Evolutionary conservation across 2,113 vertebrate genomes (phyloP).

Genomic region (Embiotoca jacksoni): DNA sequence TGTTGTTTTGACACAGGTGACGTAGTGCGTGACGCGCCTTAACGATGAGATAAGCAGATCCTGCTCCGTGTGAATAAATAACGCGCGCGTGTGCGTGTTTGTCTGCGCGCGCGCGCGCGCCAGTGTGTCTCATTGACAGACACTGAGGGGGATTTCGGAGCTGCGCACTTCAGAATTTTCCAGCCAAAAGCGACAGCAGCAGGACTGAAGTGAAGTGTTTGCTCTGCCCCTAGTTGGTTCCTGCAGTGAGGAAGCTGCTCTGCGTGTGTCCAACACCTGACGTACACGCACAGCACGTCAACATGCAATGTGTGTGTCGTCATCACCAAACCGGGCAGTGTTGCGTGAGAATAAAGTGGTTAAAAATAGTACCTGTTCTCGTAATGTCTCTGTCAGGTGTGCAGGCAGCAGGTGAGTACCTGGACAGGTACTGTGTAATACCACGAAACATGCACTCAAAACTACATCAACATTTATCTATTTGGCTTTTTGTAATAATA

Average conservation of each 20-base stretch:
- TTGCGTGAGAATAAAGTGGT: not conserved
- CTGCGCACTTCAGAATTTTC: slow-evolving; percentile 61
- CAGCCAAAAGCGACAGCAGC: slow-evolving; percentile 8
- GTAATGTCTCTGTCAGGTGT: too few species aligned
- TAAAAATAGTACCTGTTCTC: not conserved
- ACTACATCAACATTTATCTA: too few species aligned
- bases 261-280: slow-evolving; percentile 37
- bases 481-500: too few species aligned
- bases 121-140: slow-evolving; percentile 10
- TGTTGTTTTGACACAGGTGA: slow-evolving; percentile 76
- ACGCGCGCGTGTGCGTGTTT: not conserved
- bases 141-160: slow-evolving; percentile 23
- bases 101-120: not conserved
- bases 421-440: not conserved
- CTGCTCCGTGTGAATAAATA: slow-evolving; percentile 33
- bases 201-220: not conserved
- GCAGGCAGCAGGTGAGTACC: not conserved
- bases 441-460: not conserved
- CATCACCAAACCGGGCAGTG: not conserved
- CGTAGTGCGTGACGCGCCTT: slow-evolving; percentile 73
- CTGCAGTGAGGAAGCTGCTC: not conserved
- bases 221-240: not conserved
- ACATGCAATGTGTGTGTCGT: slow-evolving; percentile 8
- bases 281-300: not conserved
- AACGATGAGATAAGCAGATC: slow-evolving; percentile 69